phyloP scores from a whole-genome alignment of 2,888 invertebrate species.

The Lasioglossum marginatum region DNA sequence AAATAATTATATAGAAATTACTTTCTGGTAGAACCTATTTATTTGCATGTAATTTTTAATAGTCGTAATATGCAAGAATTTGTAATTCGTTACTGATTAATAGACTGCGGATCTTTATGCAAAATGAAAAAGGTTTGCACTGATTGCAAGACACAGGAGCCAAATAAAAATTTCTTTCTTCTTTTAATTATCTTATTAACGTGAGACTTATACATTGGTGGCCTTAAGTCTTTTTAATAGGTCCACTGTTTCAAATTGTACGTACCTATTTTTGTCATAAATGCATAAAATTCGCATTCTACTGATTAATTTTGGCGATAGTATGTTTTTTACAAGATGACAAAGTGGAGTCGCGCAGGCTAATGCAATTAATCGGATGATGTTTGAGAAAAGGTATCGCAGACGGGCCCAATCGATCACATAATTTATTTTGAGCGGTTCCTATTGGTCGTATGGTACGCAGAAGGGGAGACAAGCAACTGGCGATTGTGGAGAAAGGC shows the following conservation, averaged over 20 bases:
- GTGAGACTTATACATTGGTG: too few species aligned
- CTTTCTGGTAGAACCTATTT: background rate
- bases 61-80: background rate
- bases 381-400: background rate
- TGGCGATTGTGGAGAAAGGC: constrained; percentile 34
- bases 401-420: background rate
- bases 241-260: too few species aligned
- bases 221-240: too few species aligned
- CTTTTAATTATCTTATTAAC: too few species aligned
- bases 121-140: too few species aligned
- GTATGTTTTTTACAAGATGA: background rate
- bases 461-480: constrained; percentile 18
- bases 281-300: too few species aligned
- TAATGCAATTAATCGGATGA: background rate
- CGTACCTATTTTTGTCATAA: too few species aligned
- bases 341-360: background rate
- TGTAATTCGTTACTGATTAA: background rate
- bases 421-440: constrained; percentile 24
- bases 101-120: too few species aligned
- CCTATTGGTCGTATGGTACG: background rate
- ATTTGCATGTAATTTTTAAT: too few species aligned
- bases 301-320: background rate
- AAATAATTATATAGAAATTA: too few species aligned
- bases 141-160: too few species aligned
- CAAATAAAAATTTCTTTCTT: too few species aligned